A percentile compares a stretch with the other conserved stretches of the same genome.
phyloP scores from a whole-genome alignment of 2,888 invertebrate species.

The Scelioninae gen. 1 region DNA sequence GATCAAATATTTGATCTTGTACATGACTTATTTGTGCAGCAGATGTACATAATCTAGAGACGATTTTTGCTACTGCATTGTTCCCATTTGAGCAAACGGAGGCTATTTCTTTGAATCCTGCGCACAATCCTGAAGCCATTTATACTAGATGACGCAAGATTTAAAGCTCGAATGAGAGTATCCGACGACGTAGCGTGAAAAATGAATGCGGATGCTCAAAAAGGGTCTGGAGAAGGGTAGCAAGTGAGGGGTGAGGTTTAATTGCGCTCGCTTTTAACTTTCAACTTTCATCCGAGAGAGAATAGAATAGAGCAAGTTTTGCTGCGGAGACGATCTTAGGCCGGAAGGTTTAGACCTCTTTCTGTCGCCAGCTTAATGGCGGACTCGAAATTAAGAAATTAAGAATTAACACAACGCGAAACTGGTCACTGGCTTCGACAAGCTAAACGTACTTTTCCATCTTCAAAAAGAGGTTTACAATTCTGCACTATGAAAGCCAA shows the following conservation, averaged over 20 bases:
- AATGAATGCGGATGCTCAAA: conserved; percentile 79
- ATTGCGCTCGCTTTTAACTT: conserved; percentile 81
- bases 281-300: conserved; percentile 75
- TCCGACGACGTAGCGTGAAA: conserved; percentile 79
- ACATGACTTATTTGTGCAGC: conserved; percentile 30
- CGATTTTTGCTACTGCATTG: conserved; percentile 61
- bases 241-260: conserved; percentile 77
- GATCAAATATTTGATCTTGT: conserved; percentile 12
- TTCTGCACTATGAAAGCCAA: conserved; percentile 26
- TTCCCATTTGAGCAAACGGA: conserved; percentile 59
- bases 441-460: conserved; percentile 32
- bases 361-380: conserved; percentile 76
- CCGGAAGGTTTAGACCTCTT: conserved; percentile 73
- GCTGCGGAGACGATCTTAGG: conserved; percentile 52
- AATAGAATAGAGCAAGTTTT: conserved; percentile 64
- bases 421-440: conserved; percentile 72
- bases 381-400: conserved; percentile 81
- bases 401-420: conserved; percentile 80
- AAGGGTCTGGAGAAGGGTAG: conserved; percentile 62
- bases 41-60: conserved; percentile 50
- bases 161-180: conserved; percentile 76
- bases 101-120: conserved; percentile 71
- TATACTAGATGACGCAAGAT: conserved; percentile 74
- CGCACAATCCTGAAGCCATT: conserved; percentile 74
- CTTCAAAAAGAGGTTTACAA: conserved; percentile 17